phyloP scores from a whole-genome alignment of 2,888 invertebrate genomes.

The Parasteatoda lunata region DNA sequence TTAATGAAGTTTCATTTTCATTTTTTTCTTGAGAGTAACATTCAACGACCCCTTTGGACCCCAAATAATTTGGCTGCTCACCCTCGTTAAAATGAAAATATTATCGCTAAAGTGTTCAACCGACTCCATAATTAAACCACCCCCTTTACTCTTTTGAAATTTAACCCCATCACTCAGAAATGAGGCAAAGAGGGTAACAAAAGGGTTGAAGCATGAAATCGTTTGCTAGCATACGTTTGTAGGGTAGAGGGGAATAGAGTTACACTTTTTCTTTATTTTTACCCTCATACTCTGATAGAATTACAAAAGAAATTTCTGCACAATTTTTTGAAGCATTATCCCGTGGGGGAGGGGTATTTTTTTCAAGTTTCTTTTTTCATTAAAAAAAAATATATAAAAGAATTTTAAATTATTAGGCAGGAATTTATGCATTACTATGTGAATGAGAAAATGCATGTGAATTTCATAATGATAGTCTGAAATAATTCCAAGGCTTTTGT shows the following conservation, averaged over 20 bases:
- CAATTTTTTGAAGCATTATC: slow-evolving; percentile 27
- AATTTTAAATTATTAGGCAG: slow-evolving; percentile 49
- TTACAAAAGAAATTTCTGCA: slow-evolving; percentile 33
- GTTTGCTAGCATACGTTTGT: slow-evolving; percentile 21
- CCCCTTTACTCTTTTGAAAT: slow-evolving; percentile 7
- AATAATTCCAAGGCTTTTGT: slow-evolving; percentile 16
- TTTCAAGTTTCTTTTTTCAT: slow-evolving; percentile 36
- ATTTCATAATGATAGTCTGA: slow-evolving; percentile 34
- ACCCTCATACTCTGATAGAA: neutral
- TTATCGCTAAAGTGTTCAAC: neutral
- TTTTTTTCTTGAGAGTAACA: too few relatives aligned
- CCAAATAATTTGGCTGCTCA: neutral
- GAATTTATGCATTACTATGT: slow-evolving; percentile 51
- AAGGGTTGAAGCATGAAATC: slow-evolving; percentile 65
- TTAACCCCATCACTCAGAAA: slow-evolving; percentile 58
- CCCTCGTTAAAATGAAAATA: neutral
- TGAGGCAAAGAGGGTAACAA: slow-evolving; percentile 49
- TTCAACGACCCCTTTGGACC: too few relatives aligned
- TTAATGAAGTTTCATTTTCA: too few relatives aligned
- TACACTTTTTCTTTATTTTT: slow-evolving; percentile 23
- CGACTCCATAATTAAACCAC: slow-evolving; percentile 1
- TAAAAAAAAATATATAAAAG: slow-evolving; percentile 38
- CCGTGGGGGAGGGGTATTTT: slow-evolving; percentile 23
- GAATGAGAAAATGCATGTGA: slow-evolving; percentile 32
- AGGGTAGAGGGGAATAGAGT: slow-evolving; percentile 4